phyloP scores from a whole-genome alignment of 30 jellyfish, hydroid and myxozoan species.

The Mastigias papua region DNA sequence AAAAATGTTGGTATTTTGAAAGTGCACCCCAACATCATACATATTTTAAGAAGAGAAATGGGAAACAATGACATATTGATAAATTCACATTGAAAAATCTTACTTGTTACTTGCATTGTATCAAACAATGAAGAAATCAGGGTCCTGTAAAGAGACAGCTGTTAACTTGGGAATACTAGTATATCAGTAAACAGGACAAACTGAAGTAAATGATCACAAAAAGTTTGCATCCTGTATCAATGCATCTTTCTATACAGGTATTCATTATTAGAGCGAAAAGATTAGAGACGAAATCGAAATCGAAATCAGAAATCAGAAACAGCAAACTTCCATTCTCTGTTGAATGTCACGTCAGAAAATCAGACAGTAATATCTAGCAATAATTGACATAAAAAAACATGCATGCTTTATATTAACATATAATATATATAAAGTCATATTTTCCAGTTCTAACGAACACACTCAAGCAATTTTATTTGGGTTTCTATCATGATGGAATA shows the following conservation, averaged over 20 bases:
- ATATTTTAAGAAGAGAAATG: neutral
- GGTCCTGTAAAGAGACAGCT: slow-evolving; percentile 26
- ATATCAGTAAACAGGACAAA: neutral
- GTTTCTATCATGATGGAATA: neutral
- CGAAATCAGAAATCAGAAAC: neutral
- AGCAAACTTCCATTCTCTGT: too few relatives aligned
- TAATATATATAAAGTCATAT: too few relatives aligned
- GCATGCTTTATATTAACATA: too few relatives aligned
- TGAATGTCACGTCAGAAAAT: too few relatives aligned
- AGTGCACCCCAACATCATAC: too few relatives aligned
- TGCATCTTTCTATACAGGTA: neutral
- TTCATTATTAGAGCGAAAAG: neutral
- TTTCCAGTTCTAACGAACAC: neutral
- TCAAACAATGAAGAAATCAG: slow-evolving; percentile 58
- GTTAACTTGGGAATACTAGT: neutral
- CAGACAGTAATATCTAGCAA: too few relatives aligned
- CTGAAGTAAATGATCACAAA: neutral
- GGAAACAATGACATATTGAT: too few relatives aligned
- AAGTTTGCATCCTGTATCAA: neutral
- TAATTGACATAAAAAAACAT: too few relatives aligned
- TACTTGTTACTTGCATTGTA: slow-evolving; percentile 79
- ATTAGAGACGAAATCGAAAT: neutral
- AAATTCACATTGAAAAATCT: neutral
- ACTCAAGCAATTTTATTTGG: too few relatives aligned
- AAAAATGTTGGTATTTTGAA: too few relatives aligned